Evolutionary conservation across 2,888 invertebrate species (phyloP).

Genomic region (Corythucha ciliata): DNA sequence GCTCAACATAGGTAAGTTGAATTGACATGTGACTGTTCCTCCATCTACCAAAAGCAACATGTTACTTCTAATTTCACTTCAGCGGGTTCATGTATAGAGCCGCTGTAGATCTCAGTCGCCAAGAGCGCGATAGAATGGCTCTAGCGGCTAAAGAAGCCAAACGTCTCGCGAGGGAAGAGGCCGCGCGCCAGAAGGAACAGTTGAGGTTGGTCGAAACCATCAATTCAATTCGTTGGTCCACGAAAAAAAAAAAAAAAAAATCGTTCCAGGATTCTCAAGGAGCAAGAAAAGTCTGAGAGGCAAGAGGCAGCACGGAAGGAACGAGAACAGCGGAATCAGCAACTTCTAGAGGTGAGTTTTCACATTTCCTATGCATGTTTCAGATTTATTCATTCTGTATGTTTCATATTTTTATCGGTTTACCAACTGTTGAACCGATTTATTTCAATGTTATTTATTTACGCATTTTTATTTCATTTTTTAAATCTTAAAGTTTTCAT

Average conservation of each 20-base stretch:
- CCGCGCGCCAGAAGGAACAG: slow-evolving; percentile 45
- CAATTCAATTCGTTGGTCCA: neutral
- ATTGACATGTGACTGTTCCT: no score
- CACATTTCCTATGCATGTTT: slow-evolving; percentile 16
- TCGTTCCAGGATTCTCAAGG: slow-evolving; percentile 49
- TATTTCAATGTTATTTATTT: neutral
- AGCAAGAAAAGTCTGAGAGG: slow-evolving; percentile 69
- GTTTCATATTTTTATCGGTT: no score
- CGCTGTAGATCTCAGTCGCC: slow-evolving; percentile 27
- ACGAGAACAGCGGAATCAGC: slow-evolving; percentile 72
- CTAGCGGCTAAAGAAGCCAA: slow-evolving; percentile 52
- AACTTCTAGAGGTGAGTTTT: slow-evolving; percentile 69
- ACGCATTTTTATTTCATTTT: neutral
- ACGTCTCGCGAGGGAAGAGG: slow-evolving; percentile 59
- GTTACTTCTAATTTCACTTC: no score
- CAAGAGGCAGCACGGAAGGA: slow-evolving; percentile 74
- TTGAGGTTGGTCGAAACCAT: slow-evolving; percentile 40
- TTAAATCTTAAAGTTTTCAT: neutral
- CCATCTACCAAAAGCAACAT: no score
- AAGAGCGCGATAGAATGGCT: slow-evolving; percentile 28
- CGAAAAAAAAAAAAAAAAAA: neutral
- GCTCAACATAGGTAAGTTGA: slow-evolving; percentile 26
- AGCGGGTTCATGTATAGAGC: no score
- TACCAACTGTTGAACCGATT: no score
- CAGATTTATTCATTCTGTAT: slow-evolving; percentile 4